phyloP scores from a whole-genome alignment of 2,888 invertebrate genomes.

The Prosapia bicincta region DNA sequence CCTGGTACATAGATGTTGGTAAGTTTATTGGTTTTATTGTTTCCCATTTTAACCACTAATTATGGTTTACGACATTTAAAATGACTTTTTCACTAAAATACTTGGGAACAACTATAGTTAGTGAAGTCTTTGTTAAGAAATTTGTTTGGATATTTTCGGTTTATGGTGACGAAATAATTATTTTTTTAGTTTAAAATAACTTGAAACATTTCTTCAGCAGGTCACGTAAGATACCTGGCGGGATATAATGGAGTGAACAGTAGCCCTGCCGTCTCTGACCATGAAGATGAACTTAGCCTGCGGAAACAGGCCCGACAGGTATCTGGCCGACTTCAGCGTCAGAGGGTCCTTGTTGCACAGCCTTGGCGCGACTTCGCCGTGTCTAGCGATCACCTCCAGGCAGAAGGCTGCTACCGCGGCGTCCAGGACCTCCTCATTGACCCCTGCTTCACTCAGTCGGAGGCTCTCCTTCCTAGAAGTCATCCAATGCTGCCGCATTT shows the following conservation, averaged over 20 bases:
- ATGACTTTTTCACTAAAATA: too few relatives aligned
- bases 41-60: too few relatives aligned
- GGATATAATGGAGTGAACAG: constrained; percentile 97
- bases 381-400: constrained; percentile 91
- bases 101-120: too few relatives aligned
- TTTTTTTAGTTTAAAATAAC: too few relatives aligned
- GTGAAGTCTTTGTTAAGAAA: too few relatives aligned
- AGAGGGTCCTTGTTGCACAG: constrained; percentile 99
- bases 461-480: constrained; percentile 90
- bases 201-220: too few relatives aligned
- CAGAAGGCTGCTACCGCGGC: constrained; percentile 96
- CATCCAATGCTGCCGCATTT: constrained; percentile 93
- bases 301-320: constrained; percentile 92
- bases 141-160: too few relatives aligned
- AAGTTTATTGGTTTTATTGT: too few relatives aligned
- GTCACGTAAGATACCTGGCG: too few relatives aligned
- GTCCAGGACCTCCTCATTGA: constrained; percentile 87
- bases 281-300: constrained; percentile 97
- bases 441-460: constrained; percentile 89
- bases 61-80: too few relatives aligned
- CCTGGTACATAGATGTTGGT: too few relatives aligned
- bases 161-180: too few relatives aligned
- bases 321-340: constrained; percentile 53
- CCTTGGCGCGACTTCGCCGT: constrained; percentile 91
- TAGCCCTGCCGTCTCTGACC: constrained; percentile 97